Percentiles rank a stretch among this genome's conserved stretches.
Conservation (phyloP, 2,888 invertebrate genomes). For the Gnatocerus cornutus region DNA sequence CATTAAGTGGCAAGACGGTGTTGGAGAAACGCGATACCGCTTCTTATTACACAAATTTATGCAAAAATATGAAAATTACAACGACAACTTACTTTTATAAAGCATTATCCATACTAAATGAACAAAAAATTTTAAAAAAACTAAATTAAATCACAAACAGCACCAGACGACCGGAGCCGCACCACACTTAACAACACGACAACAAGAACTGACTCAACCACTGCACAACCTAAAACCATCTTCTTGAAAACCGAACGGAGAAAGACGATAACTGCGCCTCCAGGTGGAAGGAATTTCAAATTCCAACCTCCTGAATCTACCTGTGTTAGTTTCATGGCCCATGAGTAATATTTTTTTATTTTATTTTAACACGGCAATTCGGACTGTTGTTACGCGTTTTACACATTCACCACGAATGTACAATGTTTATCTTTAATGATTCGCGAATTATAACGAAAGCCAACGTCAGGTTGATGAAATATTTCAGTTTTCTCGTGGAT, state of each 20-base stretch:
- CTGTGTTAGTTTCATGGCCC: constrained; percentile 53
- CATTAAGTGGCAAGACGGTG: constrained; percentile 40
- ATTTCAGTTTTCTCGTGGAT: constrained; percentile 2
- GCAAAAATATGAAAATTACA: constrained; percentile 50
- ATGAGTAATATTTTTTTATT: constrained; percentile 18
- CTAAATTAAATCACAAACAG: constrained; percentile 36
- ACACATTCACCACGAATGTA: not conserved
- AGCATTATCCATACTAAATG: constrained; percentile 51
- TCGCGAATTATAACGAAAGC: not conserved
- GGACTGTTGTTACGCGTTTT: constrained; percentile 6
- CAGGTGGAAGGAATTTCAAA: constrained; percentile 58
- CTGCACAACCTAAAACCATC: constrained; percentile 40
- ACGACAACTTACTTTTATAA: constrained; percentile 51
- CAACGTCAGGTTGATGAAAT: constrained; percentile 13
- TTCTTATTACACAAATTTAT: constrained; percentile 47
- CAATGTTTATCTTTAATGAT: not conserved
- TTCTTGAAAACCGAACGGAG: constrained; percentile 46
- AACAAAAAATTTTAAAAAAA: constrained; percentile 37
- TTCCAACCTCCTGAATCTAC: constrained; percentile 57
- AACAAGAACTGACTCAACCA: constrained; percentile 44
- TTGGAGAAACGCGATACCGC: constrained; percentile 44
- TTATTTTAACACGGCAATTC: constrained; percentile 14
- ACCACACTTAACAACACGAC: constrained; percentile 36
- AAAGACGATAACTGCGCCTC: constrained; percentile 55
- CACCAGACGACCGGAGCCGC: constrained; percentile 32